A percentile compares a stretch with the other conserved stretches of the same genome.
Conservation (phyloP, 2,113 vertebrate species). For the Pedetes capensis region DNA sequence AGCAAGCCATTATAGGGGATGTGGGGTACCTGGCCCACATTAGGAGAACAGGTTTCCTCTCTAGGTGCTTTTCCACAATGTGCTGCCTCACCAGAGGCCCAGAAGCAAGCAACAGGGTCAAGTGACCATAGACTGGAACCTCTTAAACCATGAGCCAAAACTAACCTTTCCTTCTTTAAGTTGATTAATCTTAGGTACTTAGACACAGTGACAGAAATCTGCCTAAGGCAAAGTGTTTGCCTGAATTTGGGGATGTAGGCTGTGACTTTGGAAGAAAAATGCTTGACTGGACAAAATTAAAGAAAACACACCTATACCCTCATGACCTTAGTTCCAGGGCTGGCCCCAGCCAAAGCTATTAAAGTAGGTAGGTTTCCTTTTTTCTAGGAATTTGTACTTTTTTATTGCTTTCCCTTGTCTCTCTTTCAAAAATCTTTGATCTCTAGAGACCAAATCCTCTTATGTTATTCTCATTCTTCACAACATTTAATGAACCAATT, state of each 20-base stretch:
- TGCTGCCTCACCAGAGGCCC: background rate
- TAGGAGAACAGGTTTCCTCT: background rate
- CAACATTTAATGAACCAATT: background rate
- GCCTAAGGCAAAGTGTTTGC: background rate
- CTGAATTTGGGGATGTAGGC: background rate
- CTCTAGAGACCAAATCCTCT: background rate
- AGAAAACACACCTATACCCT: background rate
- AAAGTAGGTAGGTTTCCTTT: background rate
- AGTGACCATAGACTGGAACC: no score
- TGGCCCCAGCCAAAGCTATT: background rate
- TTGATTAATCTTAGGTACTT: background rate
- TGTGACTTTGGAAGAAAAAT: background rate
- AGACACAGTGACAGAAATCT: background rate
- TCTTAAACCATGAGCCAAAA: background rate
- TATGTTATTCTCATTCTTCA: background rate
- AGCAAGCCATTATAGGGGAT: background rate
- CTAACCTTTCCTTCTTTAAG: background rate
- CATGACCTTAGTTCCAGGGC: background rate
- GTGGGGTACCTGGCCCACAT: background rate
- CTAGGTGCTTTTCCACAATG: background rate
- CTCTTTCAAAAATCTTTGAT: background rate
- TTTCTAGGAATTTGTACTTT: slow-evolving; percentile 28
- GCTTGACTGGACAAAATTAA: background rate
- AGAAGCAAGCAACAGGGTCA: background rate
- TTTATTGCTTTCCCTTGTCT: background rate